Percentiles rank a stretch among this genome's conserved stretches.
Evolutionary conservation across 2,888 invertebrate genomes (phyloP).

Genomic region (Dryocosmus kuriphilus): DNA sequence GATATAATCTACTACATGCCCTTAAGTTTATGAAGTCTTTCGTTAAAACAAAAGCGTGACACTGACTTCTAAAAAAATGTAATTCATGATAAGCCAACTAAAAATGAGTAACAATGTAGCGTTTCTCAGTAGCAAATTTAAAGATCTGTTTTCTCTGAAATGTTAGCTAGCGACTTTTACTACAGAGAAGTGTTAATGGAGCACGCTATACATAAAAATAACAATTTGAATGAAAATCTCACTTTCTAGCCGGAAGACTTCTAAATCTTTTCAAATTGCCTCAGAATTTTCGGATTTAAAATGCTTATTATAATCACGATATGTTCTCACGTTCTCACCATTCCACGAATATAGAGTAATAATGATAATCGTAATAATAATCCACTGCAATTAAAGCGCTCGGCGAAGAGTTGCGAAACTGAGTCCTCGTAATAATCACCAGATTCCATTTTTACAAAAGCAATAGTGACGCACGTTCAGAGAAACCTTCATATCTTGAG

Average conservation of each 20-base stretch:
- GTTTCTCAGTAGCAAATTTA: background rate
- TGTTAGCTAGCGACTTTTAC: background rate
- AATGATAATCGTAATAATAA: background rate
- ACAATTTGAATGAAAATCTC: constrained; percentile 20
- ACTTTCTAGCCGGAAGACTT: constrained; percentile 49
- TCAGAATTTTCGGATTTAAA: constrained; percentile 2
- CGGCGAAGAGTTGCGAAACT: constrained; percentile 6
- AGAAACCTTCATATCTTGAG: constrained; percentile 2
- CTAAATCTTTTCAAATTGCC: constrained; percentile 9
- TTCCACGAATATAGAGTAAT: background rate
- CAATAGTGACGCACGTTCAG: background rate
- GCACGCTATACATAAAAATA: constrained; percentile 3
- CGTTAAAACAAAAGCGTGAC: background rate
- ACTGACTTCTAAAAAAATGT: background rate
- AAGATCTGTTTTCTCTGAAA: constrained; percentile 2
- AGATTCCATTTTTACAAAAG: background rate
- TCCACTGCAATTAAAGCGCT: constrained; percentile 10
- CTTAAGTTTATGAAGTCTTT: background rate
- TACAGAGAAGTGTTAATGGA: background rate
- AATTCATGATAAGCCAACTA: background rate
- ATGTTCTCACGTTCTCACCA: background rate
- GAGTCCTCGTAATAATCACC: background rate
- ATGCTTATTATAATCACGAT: constrained; percentile 2
- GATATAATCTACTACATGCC: no score
- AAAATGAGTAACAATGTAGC: background rate